Base-by-base conservation (phyloP, 2,797 vertebrate genomes). In the Myiotriccus ornatus region DNA sequence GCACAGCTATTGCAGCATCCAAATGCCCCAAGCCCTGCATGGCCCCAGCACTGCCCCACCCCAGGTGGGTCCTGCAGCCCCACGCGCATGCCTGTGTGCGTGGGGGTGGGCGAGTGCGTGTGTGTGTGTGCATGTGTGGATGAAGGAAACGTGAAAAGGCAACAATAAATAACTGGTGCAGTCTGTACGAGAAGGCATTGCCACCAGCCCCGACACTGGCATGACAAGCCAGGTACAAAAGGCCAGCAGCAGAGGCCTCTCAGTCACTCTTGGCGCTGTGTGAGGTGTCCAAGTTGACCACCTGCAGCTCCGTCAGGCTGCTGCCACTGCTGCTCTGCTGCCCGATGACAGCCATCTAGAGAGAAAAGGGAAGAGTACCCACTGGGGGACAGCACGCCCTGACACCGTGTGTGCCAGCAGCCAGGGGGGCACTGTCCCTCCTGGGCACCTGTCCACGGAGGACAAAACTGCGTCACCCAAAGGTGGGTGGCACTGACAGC, bases 281-380 rank as follows among this genome's bases (percentile, higher is more conserved):
- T 52, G 98, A 92, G 20, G 98, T 94, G 41, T 99, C 99, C 97
- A 99, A 97, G 97, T 99, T 99, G 93, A 99, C 98, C 96, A 99
- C 99, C 98, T 99, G 99, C 84, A 99, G 98, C 98, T 99, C 99
- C 5, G 99, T 99, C 98, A 99, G 97, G 98, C 99, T 99, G 98
- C 98, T 98, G 98, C 98, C 98, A 87, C 98, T 98, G 98, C 98
- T 98, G 96, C 99, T 98, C 98, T 99, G 99, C 97, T 99, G 99
- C 24, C 99, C 99, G 96, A 99, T 99, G 97, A 99, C 99, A 97
- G 99, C 99, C 99, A 99, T 98, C 94, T 98, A 97, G 90, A 93
- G 74, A 97, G 84, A 91, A 75, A 95, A 92, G 57, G 87, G 89
- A 96, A 84, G 88, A 92, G 78, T 88, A 87, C 84, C 83, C 19